These are phyloP conservation scores for Megalonaias nervosa DNA, from an alignment of 1,140 invertebrate genomes.

Conservation along the genomic window DNA sequence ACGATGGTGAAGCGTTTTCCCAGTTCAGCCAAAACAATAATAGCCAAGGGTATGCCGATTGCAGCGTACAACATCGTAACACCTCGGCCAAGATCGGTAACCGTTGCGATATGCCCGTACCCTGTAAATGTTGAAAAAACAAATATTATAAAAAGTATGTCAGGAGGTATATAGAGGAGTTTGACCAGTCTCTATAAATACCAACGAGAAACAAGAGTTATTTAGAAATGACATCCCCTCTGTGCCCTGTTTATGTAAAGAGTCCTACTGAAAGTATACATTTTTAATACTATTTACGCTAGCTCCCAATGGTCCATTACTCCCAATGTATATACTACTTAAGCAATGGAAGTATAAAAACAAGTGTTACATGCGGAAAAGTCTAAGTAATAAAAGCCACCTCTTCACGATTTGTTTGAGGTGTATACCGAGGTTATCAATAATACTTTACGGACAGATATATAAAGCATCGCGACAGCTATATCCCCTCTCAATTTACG, in stretches of 20 bases:
- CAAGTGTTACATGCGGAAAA: too few species aligned
- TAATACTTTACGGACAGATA: too few species aligned
- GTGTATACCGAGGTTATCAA: too few species aligned
- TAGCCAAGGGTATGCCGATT: constrained; percentile 93
- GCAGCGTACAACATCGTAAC: constrained; percentile 94
- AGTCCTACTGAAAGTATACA: background rate
- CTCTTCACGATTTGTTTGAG: too few species aligned
- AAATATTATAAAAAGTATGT: background rate
- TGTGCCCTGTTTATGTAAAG: background rate
- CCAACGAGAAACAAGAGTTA: background rate
- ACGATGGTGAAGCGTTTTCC: constrained; percentile 59
- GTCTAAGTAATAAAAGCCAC: too few species aligned
- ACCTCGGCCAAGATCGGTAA: constrained; percentile 85
- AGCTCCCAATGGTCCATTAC: too few species aligned
- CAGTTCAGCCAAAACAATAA: constrained; percentile 73
- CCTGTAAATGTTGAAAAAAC: constrained; percentile 77
- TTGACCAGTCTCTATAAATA: background rate
- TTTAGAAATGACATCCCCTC: background rate
- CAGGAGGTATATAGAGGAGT: background rate
- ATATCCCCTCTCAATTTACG: too few species aligned
- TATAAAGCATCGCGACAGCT: too few species aligned
- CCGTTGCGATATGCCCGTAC: constrained; percentile 93
- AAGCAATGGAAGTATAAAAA: too few species aligned
- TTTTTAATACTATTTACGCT: too few species aligned
- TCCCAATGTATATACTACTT: too few species aligned